phyloP scores from a whole-genome alignment of 2,797 vertebrate species.

The Chiloscyllium punctatum region DNA sequence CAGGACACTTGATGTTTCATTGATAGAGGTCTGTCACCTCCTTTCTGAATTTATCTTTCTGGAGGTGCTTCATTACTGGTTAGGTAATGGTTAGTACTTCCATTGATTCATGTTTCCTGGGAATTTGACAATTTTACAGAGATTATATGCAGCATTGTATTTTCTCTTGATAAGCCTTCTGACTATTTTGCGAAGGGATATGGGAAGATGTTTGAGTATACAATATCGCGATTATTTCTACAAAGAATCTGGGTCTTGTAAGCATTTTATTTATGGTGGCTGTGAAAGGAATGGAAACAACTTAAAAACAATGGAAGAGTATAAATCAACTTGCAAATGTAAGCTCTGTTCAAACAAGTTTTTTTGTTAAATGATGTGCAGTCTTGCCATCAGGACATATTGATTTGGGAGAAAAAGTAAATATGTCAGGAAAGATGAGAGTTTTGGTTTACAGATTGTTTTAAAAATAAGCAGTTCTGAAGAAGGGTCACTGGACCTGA shows the following conservation, averaged over 20 bases:
- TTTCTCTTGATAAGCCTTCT: conserved; percentile 46
- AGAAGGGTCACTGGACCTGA: too few species aligned
- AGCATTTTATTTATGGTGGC: conserved; percentile 73
- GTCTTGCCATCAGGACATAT: not conserved
- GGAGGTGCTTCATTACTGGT: not conserved
- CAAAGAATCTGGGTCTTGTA: conserved; percentile 70
- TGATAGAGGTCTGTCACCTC: not conserved
- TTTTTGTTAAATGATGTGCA: not conserved
- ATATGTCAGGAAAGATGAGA: not conserved
- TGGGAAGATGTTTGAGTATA: conserved; percentile 64
- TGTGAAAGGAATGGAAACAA: conserved; percentile 83
- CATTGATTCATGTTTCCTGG: not conserved
- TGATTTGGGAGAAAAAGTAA: not conserved
- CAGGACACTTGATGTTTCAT: not conserved
- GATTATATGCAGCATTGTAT: not conserved
- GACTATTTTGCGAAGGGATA: conserved; percentile 67
- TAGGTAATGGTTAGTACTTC: not conserved
- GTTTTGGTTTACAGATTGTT: not conserved
- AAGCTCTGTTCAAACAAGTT: conserved; percentile 47
- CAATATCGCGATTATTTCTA: conserved; percentile 73
- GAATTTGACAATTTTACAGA: not conserved
- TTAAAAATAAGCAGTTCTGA: not conserved
- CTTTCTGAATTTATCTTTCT: not conserved
- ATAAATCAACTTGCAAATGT: conserved; percentile 77
- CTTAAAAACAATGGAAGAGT: conserved; percentile 65